Evolutionary conservation across 2,113 vertebrate species (phyloP), one percentile per base, ranked within the genome.

Genomic region (Struthidea cinerea): DNA sequence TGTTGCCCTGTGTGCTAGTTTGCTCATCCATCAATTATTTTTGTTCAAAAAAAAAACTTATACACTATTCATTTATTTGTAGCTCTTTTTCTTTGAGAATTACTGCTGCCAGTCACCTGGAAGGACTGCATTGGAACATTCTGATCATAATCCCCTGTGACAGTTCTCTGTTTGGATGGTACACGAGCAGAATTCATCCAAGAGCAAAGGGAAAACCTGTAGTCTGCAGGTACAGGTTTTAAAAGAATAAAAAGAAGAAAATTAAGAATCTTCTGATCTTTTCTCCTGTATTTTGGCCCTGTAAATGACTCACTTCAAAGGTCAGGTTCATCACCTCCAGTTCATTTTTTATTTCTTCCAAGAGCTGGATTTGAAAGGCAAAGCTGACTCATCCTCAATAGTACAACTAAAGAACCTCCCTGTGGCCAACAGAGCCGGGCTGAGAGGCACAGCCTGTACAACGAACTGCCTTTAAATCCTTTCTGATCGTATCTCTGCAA

Each of bases 1-100:
- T 82, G 96, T 57, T 96, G 63, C 73, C 30, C 59, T 60, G 44
- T 47, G 69, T 88, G 96, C 89, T 87, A 47, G 63, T 87, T 90
- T 85, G 81, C 63, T 94, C 94, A 93, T 47, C 93, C 85, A 89
- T 78, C 94, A 90, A 91, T 97, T 97, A 93, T 87, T 93, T 88
- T 42, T 68, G 61, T 53, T 85, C 27, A 1, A 8, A 24, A 95
- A 93, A 93, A 81, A 68, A 60, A 3, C 59, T 50, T 80, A 52
- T 27, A 69, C 33, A 44, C 74, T 74, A 80, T 78, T 83, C 52
- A 39, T 85, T 87, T 85, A 79, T 71, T 76, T 86, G 77, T 26
- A 79, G 87, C 57, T 63, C 60, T 55, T 65, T 93, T 91, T 90
- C 65, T 76, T 32, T 23, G 85, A 59, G 57, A 93, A 23, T 56